phyloP scores from a whole-genome alignment of 2,113 vertebrate species.

The Eulemur rufifrons region DNA sequence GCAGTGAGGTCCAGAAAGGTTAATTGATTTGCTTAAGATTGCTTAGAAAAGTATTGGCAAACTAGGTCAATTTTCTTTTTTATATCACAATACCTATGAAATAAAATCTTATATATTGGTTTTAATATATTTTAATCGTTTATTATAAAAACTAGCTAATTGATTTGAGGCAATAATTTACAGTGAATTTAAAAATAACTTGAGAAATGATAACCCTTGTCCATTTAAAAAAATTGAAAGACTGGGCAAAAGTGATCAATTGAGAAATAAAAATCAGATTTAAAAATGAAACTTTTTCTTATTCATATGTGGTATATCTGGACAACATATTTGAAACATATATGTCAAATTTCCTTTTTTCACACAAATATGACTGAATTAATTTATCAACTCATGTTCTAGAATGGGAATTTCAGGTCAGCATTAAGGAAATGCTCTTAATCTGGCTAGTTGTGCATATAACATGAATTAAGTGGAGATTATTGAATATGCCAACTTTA shows the following conservation, averaged over 20 bases:
- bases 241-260: neutral
- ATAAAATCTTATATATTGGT: neutral
- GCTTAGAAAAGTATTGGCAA: conserved; percentile 1
- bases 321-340: neutral
- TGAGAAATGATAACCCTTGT: neutral
- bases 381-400: neutral
- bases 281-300: neutral
- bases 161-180: neutral
- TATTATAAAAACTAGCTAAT: neutral
- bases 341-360: neutral
- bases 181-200: neutral
- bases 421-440: neutral
- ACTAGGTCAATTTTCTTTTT: neutral
- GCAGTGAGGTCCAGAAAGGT: neutral
- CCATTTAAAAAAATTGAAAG: neutral
- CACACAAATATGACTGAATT: neutral
- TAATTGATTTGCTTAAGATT: neutral
- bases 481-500: neutral
- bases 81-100: neutral
- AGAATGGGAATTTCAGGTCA: conserved; percentile 8
- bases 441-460: neutral
- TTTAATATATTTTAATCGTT: neutral
- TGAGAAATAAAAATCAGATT: neutral
- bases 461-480: neutral
- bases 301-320: neutral